Base-by-base conservation (phyloP, 2,888 invertebrate species). In the Scaptomyza parva region DNA sequence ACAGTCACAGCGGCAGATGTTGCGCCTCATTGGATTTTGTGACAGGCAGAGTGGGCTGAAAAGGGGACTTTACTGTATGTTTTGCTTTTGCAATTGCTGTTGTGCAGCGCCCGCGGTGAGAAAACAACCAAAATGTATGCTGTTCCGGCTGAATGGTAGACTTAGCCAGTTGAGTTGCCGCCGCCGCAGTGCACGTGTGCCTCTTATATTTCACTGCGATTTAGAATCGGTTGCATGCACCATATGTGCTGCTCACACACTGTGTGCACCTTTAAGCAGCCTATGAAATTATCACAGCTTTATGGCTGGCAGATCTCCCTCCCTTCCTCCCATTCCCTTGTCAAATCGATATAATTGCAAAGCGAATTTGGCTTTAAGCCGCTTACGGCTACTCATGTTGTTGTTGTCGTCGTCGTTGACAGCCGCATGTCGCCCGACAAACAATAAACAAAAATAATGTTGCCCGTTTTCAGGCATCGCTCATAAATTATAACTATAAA, bases 401-500 rank as follows among this genome's bases (percentile, higher is more conserved):
- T 37, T 37, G 37, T 9, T 54, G 18, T 50, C 43, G 37, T 37
- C 17, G 37, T 9, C 62, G 83, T 40, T 82, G 80, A 80, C 86
- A 83, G 77, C 51, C 59, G 55, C 30, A 61, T 75, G 75, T 86
- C 76, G 76, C n/a, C 54, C 52, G 58, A 30, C 48, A 45, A 52
- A 65, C 60, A 81, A 60, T 86, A 81, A 81, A 84, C 75, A 69
- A 69, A 74, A 69, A 76, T 85, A 65, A 82, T 76, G 70, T 65
- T 30, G 41, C 61, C 50, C 18, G 70, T 68, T 68, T 82, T 28
- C 41, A 50, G 76, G 70, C 76, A 54, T 58, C 64, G 60, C 59
- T 68, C 78, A 86, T 85, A 88, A 85, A 88, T 88, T 84, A 86
- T 72, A 70, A 65, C 86, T 78, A 78, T 80, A 68, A 76, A 76